phyloP scores from a whole-genome alignment of 1,140 invertebrate genomes.

The Epicauta chinensis region DNA sequence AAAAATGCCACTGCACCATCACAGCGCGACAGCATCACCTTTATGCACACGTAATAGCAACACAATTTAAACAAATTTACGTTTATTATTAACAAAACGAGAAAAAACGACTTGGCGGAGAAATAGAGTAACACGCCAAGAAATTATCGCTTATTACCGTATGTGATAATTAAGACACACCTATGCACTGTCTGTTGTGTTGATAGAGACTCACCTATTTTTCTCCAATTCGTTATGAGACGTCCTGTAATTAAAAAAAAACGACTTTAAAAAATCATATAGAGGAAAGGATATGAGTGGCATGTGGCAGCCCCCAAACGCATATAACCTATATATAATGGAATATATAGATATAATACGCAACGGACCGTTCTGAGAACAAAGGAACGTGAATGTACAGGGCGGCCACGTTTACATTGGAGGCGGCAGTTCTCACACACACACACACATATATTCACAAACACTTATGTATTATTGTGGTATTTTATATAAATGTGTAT shows the following conservation, averaged over 20 bases:
- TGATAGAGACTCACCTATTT: slow-evolving; percentile 38
- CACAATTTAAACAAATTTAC: too few species aligned
- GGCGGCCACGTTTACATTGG: slow-evolving; percentile 6
- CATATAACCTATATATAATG: background rate
- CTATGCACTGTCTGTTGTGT: background rate
- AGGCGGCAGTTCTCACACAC: background rate
- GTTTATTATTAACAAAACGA: too few species aligned
- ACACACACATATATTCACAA: background rate
- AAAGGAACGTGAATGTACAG: slow-evolving; percentile 26
- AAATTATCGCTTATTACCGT: too few species aligned
- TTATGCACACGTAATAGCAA: too few species aligned
- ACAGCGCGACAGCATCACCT: background rate
- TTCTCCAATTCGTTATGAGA: slow-evolving; percentile 43
- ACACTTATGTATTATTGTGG: background rate
- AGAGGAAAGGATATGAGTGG: too few species aligned
- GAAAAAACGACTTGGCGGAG: too few species aligned
- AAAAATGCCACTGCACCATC: background rate
- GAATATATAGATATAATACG: background rate
- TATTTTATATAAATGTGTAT: too few species aligned
- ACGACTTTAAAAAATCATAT: too few species aligned
- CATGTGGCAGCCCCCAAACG: background rate
- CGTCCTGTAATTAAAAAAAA: slow-evolving; percentile 37
- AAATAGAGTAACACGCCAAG: too few species aligned
- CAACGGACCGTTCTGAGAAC: slow-evolving; percentile 23
- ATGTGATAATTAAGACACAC: too few species aligned